These are phyloP conservation scores for Neodontobutis hainanensis DNA, from an alignment of 2,113 vertebrate genomes.

Conservation along the genomic window DNA sequence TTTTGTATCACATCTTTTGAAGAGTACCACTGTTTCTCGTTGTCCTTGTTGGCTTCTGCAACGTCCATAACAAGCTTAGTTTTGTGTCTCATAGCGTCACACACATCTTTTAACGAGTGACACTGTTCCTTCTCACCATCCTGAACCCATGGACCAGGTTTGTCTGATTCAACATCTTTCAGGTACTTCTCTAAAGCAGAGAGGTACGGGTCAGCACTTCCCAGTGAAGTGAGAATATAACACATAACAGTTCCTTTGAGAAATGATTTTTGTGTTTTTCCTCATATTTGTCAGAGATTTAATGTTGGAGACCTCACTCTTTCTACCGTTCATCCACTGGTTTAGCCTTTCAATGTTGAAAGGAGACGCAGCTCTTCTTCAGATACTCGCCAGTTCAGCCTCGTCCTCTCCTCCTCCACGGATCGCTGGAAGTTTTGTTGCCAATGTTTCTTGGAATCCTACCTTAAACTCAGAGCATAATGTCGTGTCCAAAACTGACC, in stretches of 20 bases:
- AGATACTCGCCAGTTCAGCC: too few species aligned
- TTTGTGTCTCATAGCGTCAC: neutral
- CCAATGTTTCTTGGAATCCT: too few species aligned
- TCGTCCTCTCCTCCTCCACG: too few species aligned
- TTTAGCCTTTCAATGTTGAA: neutral
- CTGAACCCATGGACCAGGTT: too few species aligned
- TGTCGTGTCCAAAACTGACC: too few species aligned
- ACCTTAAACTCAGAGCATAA: too few species aligned
- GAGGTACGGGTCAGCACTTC: too few species aligned
- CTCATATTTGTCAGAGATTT: neutral
- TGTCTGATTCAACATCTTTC: too few species aligned
- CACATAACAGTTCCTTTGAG: neutral
- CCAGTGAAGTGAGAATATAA: too few species aligned
- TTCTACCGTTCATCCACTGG: neutral
- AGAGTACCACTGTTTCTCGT: neutral
- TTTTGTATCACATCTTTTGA: neutral
- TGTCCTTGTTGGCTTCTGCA: neutral
- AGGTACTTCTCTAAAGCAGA: too few species aligned
- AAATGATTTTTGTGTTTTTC: neutral
- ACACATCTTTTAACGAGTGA: neutral
- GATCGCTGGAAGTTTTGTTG: too few species aligned
- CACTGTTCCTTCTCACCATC: too few species aligned
- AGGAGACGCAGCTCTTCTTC: neutral
- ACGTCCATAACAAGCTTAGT: neutral
- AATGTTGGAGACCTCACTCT: neutral